These are phyloP conservation scores for Coranthus polyacanthus DNA, from an alignment of 2,797 vertebrate genomes.

Conservation along the genomic window DNA sequence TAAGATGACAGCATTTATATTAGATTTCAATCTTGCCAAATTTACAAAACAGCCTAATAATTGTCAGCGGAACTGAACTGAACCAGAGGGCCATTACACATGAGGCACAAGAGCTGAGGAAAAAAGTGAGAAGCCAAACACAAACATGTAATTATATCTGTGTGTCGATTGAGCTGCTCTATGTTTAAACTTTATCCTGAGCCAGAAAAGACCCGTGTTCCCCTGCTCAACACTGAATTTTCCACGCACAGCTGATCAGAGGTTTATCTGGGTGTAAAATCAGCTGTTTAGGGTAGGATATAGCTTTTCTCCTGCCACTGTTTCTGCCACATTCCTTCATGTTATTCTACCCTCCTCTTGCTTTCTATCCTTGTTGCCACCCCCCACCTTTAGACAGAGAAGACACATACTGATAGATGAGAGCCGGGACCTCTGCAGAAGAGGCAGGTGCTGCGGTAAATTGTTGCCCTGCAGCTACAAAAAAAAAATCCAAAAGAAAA, in stretches of 20 bases:
- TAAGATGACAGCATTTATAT: conserved; percentile 1
- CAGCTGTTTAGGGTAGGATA: conserved; percentile 80
- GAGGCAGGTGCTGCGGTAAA: conserved; percentile 92
- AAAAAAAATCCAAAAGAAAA: conserved; percentile 71
- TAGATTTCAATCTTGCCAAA: conserved; percentile 1
- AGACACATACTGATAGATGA: conserved; percentile 82
- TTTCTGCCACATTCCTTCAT: conserved; percentile 88
- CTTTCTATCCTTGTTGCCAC: conserved; percentile 56
- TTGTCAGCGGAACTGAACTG: conserved; percentile 4
- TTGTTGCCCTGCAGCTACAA: conserved; percentile 88
- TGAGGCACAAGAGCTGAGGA: conserved; percentile 28
- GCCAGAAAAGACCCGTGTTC: conserved; percentile 24
- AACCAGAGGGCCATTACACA: conserved; percentile 12
- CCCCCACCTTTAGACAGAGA: conserved; percentile 63
- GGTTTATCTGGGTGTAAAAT: conserved; percentile 75
- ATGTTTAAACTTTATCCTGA: conserved; percentile 41
- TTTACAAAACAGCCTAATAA: neutral
- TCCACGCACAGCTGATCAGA: conserved; percentile 73
- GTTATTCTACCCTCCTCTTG: conserved; percentile 87
- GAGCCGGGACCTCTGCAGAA: conserved; percentile 81
- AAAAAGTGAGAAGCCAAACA: conserved; percentile 59
- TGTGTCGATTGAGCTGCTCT: conserved; percentile 61
- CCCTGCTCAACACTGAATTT: conserved; percentile 30
- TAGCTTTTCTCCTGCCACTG: conserved; percentile 79
- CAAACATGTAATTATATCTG: conserved; percentile 71